Conservation (phyloP, 2,888 invertebrate genomes). For the Eupithecia abbreviata region DNA sequence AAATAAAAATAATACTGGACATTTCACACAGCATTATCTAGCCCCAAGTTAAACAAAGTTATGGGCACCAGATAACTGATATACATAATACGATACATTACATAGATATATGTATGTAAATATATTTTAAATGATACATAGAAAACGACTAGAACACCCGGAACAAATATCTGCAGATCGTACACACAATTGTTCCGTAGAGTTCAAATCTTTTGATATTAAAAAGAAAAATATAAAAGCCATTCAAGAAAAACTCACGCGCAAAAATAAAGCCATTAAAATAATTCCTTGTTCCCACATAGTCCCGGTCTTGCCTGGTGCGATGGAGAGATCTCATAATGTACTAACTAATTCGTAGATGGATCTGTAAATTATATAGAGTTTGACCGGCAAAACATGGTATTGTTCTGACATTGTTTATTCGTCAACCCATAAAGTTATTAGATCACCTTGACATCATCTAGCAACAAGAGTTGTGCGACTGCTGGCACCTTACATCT, state of each 20-base stretch:
- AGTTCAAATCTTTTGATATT: no score
- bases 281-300: slow-evolving; percentile 4
- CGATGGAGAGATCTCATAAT: neutral
- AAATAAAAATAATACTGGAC: no score
- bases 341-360: neutral
- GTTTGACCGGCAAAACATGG: neutral
- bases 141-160: no score
- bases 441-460: slow-evolving; percentile 3
- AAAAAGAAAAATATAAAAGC: no score
- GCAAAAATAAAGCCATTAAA: neutral
- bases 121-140: no score
- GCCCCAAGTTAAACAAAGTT: no score
- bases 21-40: no score
- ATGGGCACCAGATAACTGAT: no score
- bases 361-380: slow-evolving; percentile 12
- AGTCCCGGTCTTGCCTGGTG: neutral
- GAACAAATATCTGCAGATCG: no score
- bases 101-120: no score
- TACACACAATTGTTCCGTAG: no score
- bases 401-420: slow-evolving; percentile 3
- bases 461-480: neutral
- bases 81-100: no score
- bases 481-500: neutral
- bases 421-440: neutral
- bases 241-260: neutral